Evolutionary conservation across 2,888 invertebrate genomes (phyloP).

Genomic region (Himalopsyche anomala): DNA sequence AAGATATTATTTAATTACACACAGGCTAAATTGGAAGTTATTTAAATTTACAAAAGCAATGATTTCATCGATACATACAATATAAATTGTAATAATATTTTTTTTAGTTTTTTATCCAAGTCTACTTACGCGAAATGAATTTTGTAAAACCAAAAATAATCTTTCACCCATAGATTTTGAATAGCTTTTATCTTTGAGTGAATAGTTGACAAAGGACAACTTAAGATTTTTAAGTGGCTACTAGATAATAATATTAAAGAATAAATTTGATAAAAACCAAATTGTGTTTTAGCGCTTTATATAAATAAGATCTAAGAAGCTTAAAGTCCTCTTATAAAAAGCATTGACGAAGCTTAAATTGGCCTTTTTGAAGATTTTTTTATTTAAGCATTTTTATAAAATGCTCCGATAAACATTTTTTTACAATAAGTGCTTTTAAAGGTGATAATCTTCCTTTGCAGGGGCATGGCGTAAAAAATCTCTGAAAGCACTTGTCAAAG

Average conservation of each 20-base stretch:
- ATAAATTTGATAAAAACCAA: neutral
- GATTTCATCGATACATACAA: no score
- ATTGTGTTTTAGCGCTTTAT: slow-evolving; percentile 13
- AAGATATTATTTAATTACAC: no score
- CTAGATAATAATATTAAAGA: neutral
- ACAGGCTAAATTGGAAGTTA: no score
- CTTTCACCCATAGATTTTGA: no score
- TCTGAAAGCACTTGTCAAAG: slow-evolving; percentile 24
- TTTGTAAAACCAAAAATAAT: no score
- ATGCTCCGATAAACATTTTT: slow-evolving; percentile 25
- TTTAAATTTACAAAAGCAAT: no score
- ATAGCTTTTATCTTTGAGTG: no score
- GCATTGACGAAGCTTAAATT: slow-evolving; percentile 22
- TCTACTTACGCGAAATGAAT: no score
- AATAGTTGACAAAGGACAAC: no score
- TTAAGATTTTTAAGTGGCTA: no score
- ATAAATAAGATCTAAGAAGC: slow-evolving; percentile 5
- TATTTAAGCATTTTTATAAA: slow-evolving; percentile 20
- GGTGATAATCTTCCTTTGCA: slow-evolving; percentile 20
- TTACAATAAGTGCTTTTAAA: slow-evolving; percentile 28
- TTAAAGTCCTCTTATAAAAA: slow-evolving; percentile 16
- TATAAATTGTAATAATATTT: no score
- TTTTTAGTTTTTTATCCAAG: no score
- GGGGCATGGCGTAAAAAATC: slow-evolving; percentile 19
- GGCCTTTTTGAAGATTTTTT: slow-evolving; percentile 1